Conservation (phyloP, 2,113 vertebrate genomes). For the Empidonax traillii region DNA sequence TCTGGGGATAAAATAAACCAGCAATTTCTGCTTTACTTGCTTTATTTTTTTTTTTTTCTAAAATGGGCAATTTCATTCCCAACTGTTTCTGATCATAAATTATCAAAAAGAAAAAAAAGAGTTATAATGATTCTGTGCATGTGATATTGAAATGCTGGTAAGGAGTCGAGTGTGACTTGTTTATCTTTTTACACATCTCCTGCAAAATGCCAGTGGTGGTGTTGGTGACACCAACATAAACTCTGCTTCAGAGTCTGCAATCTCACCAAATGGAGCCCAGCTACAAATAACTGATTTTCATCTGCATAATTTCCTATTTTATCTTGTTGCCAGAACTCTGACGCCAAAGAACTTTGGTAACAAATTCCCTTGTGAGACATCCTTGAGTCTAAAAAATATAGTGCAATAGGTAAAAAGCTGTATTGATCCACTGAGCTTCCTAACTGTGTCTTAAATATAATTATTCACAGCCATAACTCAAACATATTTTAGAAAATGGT, state of each 20-base stretch:
- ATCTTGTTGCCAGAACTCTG: background rate
- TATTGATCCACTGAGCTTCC: background rate
- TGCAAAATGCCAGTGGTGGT: background rate
- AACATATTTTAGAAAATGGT: background rate
- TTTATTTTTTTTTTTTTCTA: background rate
- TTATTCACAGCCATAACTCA: background rate
- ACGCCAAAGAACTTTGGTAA: background rate
- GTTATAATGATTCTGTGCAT: background rate
- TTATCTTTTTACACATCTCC: background rate
- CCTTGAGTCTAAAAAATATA: background rate
- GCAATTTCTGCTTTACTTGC: background rate
- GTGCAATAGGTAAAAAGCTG: background rate
- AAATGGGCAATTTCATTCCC: background rate
- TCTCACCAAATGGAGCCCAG: background rate
- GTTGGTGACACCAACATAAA: background rate
- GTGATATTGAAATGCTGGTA: background rate
- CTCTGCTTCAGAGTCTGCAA: background rate
- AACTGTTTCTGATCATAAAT: background rate
- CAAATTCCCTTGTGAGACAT: rapidly evolving
- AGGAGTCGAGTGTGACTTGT: background rate
- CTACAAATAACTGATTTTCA: background rate
- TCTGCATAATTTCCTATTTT: background rate
- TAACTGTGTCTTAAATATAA: background rate
- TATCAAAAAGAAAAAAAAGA: background rate
- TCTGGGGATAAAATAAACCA: background rate